phyloP scores from a whole-genome alignment of 2,113 vertebrate genomes.

The Diphyllodes magnificus region DNA sequence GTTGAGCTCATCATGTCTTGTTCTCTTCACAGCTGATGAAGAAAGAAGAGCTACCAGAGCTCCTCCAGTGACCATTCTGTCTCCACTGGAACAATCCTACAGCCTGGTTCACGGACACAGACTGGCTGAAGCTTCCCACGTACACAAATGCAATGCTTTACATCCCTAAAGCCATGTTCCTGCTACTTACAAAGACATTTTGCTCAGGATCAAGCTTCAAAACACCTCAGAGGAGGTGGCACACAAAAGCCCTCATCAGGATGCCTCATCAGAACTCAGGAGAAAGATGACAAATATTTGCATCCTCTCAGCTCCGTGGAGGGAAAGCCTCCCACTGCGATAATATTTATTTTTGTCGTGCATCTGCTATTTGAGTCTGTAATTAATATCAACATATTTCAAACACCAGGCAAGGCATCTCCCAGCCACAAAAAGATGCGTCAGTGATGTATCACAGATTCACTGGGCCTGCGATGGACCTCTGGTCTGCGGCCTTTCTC shows the following conservation, averaged over 20 bases:
- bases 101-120: neutral
- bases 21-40: neutral
- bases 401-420: slow-evolving; percentile 36
- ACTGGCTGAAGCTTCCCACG: neutral
- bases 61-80: neutral
- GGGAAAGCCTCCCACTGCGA: slow-evolving; percentile 36
- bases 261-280: neutral
- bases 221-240: neutral
- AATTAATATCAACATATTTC: slow-evolving; percentile 56
- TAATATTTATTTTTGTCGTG: slow-evolving; percentile 57
- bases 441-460: neutral
- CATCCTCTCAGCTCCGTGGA: neutral
- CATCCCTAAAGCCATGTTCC: neutral
- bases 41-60: neutral
- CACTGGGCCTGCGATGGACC: neutral
- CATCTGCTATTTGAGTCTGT: slow-evolving; percentile 54
- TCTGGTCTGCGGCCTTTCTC: neutral
- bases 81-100: neutral
- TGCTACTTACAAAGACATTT: neutral
- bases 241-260: neutral
- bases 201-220: neutral
- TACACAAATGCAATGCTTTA: neutral
- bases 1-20: neutral
- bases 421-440: slow-evolving; percentile 17
- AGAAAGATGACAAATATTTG: slow-evolving; percentile 44